Evolutionary conservation across 2,797 vertebrate genomes (phyloP), one percentile per base, ranked within the genome.

Genomic region (Leptoclinus maculatus): DNA sequence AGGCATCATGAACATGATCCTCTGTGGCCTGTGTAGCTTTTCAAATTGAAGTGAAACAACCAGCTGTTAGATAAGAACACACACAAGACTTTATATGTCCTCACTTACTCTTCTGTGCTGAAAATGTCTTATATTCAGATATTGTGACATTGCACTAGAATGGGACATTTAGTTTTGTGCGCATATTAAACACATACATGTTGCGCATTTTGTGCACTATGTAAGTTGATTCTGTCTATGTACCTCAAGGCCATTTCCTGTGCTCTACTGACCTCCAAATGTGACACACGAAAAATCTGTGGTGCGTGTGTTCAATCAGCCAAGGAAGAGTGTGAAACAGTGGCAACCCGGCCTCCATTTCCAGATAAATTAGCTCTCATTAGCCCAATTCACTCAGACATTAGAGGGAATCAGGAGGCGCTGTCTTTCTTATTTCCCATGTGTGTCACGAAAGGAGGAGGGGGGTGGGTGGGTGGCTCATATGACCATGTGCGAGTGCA

Each of bases 301-400:
- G 23, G 32, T 43, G 29, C 27, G 57, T 72, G 58, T 51, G 25
- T 16, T 70, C 25, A 74, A 1, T 73, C 53, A 60, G 65, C 47
- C 49, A 3, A 19, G 51, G 36, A 21, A 39, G n/a, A 21, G 36
- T 49, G 39, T 0, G 1, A 54, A 38, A 71, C 49, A 2, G 39
- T 64, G 17, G 5, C 34, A 56, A 59, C 57, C 43, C 80, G 68
- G 54, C 66, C 59, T 76, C 45, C 25, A 68, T 79, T 47, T 79
- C 45, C 66, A 78, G 23, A 75, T 41, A 71, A 77, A 80, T 83
- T 74, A 43, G 49, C 71, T 77, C 39, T 72, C 56, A 69, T 80
- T 87, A 79, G 70, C 68, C 68, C 69, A 38, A 72, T 86, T 87
- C 3, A 36, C 38, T 79, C 27, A 60, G 66, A 75, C 45, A 25